phyloP scores from a whole-genome alignment of 2,113 vertebrate genomes.

The Condylura cristata region DNA sequence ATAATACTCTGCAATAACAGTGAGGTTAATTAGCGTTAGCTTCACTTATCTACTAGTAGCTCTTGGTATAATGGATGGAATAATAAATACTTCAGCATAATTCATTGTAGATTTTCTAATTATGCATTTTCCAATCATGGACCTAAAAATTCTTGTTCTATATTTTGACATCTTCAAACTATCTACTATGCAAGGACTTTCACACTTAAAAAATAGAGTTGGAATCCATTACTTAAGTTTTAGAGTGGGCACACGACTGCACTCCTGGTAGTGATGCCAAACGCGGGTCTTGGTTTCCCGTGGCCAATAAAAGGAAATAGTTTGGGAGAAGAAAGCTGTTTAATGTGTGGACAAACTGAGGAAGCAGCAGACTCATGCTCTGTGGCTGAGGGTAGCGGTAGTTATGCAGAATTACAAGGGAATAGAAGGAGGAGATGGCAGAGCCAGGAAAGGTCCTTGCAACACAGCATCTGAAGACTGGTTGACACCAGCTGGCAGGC shows the following conservation, averaged over 20 bases:
- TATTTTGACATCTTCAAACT: background rate
- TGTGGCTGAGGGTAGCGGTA: too few species aligned
- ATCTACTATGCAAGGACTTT: background rate
- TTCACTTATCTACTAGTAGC: background rate
- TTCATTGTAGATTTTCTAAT: background rate
- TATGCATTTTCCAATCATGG: background rate
- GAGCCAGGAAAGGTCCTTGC: too few species aligned
- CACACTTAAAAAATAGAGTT: background rate
- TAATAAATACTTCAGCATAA: slow-evolving; percentile 26
- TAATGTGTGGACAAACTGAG: too few species aligned
- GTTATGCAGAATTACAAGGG: too few species aligned
- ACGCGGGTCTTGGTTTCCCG: too few species aligned
- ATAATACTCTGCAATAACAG: background rate
- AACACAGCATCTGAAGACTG: too few species aligned
- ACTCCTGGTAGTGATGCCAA: background rate
- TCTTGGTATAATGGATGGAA: slow-evolving; percentile 13
- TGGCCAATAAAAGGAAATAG: too few species aligned
- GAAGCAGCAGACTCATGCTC: too few species aligned
- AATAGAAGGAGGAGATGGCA: too few species aligned
- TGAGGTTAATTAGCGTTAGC: background rate
- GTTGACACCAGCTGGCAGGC: too few species aligned
- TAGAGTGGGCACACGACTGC: background rate
- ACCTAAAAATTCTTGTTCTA: background rate
- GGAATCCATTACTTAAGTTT: background rate
- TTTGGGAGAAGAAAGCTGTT: too few species aligned